Conservation (phyloP, 1,140 invertebrate species). For the Eupristina koningsbergeri region DNA sequence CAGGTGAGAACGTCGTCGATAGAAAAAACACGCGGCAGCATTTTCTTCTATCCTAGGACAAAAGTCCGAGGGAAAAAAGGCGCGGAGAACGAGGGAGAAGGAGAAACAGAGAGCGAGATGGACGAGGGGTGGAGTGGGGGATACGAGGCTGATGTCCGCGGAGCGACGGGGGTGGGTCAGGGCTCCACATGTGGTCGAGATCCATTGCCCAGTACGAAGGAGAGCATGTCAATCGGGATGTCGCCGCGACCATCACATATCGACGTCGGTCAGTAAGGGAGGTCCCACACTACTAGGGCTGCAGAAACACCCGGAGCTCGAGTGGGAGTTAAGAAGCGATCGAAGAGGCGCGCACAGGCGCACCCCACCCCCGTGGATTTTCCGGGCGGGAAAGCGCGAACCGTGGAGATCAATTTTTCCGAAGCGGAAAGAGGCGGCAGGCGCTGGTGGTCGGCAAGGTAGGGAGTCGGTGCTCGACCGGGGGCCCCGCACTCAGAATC, state of each 20-base stretch:
- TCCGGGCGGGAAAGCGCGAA: not conserved
- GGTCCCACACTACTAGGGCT: constrained; percentile 57
- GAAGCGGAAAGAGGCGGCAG: too few species aligned
- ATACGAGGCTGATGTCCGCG: not conserved
- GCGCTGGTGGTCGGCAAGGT: not conserved
- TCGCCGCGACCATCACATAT: constrained; percentile 54
- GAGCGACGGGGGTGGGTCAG: not conserved
- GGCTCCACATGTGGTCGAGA: too few species aligned
- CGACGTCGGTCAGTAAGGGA: constrained; percentile 62
- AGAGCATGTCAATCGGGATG: constrained; percentile 33
- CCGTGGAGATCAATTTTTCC: too few species aligned
- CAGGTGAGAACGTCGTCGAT: too few species aligned
- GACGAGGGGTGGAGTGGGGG: not conserved
- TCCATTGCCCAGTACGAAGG: constrained; percentile 4
- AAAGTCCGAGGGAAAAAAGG: too few species aligned
- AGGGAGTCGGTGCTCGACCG: not conserved
- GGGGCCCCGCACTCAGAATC: not conserved
- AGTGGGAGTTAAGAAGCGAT: constrained; percentile 50
- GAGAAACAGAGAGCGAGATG: not conserved
- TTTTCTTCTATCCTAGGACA: too few species aligned
- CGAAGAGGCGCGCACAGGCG: not conserved
- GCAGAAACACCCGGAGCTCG: constrained; percentile 54
- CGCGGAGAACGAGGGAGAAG: too few species aligned
- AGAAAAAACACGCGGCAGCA: too few species aligned
- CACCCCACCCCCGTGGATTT: not conserved